phyloP scores from a whole-genome alignment of 2,113 vertebrate species.

The Chlorodrepanis virens region DNA sequence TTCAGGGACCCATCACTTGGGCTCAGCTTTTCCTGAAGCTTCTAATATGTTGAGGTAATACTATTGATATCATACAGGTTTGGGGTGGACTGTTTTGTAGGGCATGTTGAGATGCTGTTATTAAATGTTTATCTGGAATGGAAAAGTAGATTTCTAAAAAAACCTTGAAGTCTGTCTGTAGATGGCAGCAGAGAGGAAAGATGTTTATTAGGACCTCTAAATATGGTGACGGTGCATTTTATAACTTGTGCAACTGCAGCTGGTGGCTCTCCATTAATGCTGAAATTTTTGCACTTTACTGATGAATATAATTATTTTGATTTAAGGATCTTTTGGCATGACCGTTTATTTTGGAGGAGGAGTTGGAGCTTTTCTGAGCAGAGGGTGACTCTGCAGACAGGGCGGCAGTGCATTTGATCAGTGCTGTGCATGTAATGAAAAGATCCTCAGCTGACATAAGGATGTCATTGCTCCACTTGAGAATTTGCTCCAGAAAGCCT shows the following conservation, averaged over 20 bases:
- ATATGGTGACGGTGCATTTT: not conserved
- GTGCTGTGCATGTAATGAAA: not conserved
- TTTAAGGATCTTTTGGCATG: not conserved
- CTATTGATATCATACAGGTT: not conserved
- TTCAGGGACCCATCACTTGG: accelerated
- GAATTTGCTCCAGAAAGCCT: not conserved
- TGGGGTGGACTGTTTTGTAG: not conserved
- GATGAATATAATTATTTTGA: not conserved
- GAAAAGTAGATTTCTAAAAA: not conserved
- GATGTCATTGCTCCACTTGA: not conserved
- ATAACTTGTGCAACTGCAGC: not conserved
- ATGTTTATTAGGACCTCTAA: not conserved
- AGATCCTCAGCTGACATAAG: not conserved
- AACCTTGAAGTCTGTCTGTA: not conserved
- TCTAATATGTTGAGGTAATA: not conserved
- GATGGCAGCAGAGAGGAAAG: constrained; percentile 29
- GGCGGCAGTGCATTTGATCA: not conserved
- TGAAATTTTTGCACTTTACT: not conserved
- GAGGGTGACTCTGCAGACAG: not conserved
- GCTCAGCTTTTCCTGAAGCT: not conserved
- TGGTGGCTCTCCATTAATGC: not conserved
- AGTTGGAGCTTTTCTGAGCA: not conserved
- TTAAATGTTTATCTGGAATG: not conserved
- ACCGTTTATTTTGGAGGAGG: not conserved
- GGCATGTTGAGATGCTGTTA: not conserved